Conservation (phyloP, 2,113 vertebrate genomes). For the Antennarius striatus region DNA sequence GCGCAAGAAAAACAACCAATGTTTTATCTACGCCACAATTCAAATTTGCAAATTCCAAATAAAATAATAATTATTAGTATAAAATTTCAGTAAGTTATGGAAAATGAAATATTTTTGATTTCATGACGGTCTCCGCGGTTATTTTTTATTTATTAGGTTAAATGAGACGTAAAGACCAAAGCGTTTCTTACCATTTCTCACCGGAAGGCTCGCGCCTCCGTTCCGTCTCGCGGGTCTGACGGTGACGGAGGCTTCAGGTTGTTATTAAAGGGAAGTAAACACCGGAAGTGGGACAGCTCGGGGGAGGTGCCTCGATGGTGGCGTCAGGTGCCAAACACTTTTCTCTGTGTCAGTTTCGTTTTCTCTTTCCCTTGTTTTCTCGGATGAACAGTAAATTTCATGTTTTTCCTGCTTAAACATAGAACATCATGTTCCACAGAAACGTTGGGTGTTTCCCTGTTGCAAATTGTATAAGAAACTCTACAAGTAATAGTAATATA, state of each 20-base stretch:
- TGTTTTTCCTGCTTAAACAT: neutral
- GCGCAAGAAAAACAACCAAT: too few species aligned
- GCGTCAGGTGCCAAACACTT: constrained; percentile 3
- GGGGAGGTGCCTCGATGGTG: neutral
- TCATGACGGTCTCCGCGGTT: too few species aligned
- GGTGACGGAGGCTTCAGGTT: neutral
- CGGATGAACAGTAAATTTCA: constrained; percentile 23
- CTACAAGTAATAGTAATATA: neutral
- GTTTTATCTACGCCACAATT: too few species aligned
- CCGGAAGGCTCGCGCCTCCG: constrained; percentile 12
- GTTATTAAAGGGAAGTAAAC: constrained; percentile 49
- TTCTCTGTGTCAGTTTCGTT: constrained; percentile 60
- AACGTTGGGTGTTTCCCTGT: constrained; percentile 13
- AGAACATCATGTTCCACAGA: neutral
- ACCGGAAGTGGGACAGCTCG: constrained; percentile 36
- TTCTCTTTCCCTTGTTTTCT: constrained; percentile 41
- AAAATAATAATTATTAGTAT: too few species aligned
- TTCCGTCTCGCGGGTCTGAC: neutral
- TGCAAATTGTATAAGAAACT: too few species aligned
- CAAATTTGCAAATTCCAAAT: too few species aligned
- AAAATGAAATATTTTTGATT: too few species aligned
- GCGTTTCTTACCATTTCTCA: too few species aligned
- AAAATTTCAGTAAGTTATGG: too few species aligned
- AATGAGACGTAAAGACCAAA: too few species aligned
- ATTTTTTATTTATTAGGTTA: too few species aligned